Percentiles rank a stretch among this genome's conserved stretches.
Conservation (phyloP, 2,797 vertebrate genomes). For the Coranthus polyacanthus region DNA sequence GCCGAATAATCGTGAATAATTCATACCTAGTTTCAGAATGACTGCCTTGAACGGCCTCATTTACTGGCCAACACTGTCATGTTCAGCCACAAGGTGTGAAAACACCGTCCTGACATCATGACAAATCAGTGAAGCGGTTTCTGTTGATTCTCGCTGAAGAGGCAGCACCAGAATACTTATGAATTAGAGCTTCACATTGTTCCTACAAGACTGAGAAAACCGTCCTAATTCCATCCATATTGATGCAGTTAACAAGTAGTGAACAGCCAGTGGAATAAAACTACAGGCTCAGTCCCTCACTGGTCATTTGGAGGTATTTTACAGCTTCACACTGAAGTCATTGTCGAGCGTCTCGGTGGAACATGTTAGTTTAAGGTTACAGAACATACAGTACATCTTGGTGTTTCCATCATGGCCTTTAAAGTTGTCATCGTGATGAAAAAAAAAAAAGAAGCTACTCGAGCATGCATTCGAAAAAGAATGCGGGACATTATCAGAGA, state of each 20-base stretch:
- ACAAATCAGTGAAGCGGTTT: conserved; percentile 8
- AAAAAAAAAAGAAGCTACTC: conserved; percentile 9
- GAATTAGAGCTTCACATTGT: conserved; percentile 9
- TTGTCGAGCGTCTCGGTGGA: conserved; percentile 38
- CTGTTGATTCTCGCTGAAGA: background rate
- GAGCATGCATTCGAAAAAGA: conserved; percentile 15
- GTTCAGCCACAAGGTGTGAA: background rate
- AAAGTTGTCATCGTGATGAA: conserved; percentile 34
- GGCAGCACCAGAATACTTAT: background rate
- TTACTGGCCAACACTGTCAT: too few species aligned
- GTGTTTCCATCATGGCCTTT: conserved; percentile 39
- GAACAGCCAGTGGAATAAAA: conserved; percentile 41
- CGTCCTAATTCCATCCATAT: conserved; percentile 41
- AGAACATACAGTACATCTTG: conserved; percentile 43
- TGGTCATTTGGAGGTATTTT: conserved; percentile 63
- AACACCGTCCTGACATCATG: background rate
- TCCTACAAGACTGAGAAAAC: conserved; percentile 39
- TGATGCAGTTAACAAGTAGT: conserved; percentile 48
- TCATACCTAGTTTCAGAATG: background rate
- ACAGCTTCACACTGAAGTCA: conserved; percentile 59
- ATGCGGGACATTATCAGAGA: conserved; percentile 1
- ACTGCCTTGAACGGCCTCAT: background rate
- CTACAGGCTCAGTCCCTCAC: conserved; percentile 24
- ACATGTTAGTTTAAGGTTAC: conserved; percentile 55
- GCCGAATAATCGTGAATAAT: background rate